Percentiles rank a stretch among this genome's conserved stretches.
phyloP scores from a whole-genome alignment of 2,888 invertebrate genomes.

The Ennomos erosarius region DNA sequence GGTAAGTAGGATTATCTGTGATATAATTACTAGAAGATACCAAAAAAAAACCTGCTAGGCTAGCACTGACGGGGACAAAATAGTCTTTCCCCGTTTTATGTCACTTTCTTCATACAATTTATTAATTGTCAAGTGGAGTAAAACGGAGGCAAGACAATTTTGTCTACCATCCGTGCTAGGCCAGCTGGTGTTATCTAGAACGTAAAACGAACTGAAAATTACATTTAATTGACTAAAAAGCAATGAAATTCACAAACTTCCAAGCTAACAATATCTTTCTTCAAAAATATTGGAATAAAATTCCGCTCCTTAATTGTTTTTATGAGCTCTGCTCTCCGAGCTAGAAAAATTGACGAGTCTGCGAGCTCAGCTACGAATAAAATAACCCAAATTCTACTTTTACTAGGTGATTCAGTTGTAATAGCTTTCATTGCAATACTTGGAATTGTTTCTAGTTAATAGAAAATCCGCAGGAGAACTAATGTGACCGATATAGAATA shows the following conservation, averaged over 20 bases:
- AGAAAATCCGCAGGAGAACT: neutral
- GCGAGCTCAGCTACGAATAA: constrained; percentile 42
- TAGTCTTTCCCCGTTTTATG: too few species aligned
- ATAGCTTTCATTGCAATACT: constrained; percentile 32
- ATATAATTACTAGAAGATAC: too few species aligned
- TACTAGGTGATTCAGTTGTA: constrained; percentile 32
- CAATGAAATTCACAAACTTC: constrained; percentile 20
- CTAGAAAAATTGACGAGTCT: constrained; percentile 47
- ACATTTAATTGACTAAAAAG: constrained; percentile 18
- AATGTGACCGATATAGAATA: too few species aligned
- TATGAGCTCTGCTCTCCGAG: constrained; percentile 49
- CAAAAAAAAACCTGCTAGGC: too few species aligned
- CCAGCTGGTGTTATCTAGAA: too few species aligned
- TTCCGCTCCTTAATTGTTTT: constrained; percentile 52
- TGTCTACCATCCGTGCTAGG: too few species aligned
- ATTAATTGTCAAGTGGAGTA: too few species aligned
- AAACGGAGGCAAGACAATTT: too few species aligned
- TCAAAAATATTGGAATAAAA: constrained; percentile 47
- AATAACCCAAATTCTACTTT: constrained; percentile 41
- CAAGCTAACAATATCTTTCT: constrained; percentile 13
- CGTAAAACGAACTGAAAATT: neutral
- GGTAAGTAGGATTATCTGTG: too few species aligned
- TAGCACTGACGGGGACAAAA: too few species aligned
- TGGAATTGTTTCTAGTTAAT: constrained; percentile 3
- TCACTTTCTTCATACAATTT: too few species aligned